Conservation (phyloP, 1,140 invertebrate genomes). For the Apis laboriosa region DNA sequence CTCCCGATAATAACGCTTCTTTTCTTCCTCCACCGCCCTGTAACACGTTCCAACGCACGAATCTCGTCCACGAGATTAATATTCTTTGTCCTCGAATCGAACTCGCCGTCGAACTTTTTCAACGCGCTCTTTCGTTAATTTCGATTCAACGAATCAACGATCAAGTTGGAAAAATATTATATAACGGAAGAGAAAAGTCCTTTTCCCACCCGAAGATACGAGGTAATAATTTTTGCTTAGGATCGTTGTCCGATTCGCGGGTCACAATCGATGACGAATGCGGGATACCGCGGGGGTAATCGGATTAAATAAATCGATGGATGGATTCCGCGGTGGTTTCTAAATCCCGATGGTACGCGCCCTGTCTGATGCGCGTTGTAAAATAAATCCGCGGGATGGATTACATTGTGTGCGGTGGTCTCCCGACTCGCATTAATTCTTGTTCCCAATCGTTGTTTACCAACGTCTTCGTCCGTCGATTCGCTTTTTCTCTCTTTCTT, state of each 20-base stretch:
- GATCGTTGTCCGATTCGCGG: constrained; percentile 52
- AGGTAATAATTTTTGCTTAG: constrained; percentile 54
- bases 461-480: neutral
- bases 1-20: constrained; percentile 38
- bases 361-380: constrained; percentile 66
- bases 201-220: neutral
- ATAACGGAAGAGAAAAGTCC: too few relatives aligned
- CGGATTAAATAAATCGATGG: constrained; percentile 77
- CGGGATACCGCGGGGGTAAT: constrained; percentile 68
- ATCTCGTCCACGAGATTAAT: too few relatives aligned
- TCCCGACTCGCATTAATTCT: constrained; percentile 60
- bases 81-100: too few relatives aligned
- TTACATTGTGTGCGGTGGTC: constrained; percentile 48
- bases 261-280: constrained; percentile 71
- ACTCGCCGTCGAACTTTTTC: too few relatives aligned
- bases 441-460: constrained; percentile 43
- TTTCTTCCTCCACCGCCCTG: neutral
- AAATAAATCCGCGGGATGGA: constrained; percentile 73
- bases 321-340: constrained; percentile 66
- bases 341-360: constrained; percentile 62
- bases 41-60: neutral
- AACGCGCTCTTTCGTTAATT: too few relatives aligned
- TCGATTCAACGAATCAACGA: too few relatives aligned
- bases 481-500: too few relatives aligned
- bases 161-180: too few relatives aligned